Conservation (phyloP, 2,113 vertebrate species). For the Leuciscus idus region DNA sequence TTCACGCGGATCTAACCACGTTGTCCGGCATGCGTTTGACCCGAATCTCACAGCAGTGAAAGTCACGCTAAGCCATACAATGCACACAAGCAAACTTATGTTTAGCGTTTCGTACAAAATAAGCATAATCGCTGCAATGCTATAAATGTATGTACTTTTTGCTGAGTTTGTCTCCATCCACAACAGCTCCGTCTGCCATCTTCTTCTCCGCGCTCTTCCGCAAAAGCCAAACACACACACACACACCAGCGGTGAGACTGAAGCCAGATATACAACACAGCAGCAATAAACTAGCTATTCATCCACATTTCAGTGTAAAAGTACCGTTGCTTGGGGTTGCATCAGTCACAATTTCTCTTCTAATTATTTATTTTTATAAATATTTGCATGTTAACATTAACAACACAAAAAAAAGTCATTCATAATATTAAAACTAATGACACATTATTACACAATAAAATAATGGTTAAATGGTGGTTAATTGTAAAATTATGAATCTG, state of each 20-base stretch:
- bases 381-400: not conserved
- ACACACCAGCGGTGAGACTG: not conserved
- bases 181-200: constrained; percentile 75
- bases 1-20: not conserved
- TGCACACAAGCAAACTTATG: not conserved
- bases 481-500: not conserved
- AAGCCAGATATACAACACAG: not conserved
- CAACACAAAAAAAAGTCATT: not conserved
- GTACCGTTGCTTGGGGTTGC: not conserved
- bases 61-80: too few species aligned
- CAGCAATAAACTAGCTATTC: not conserved
- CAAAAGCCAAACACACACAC: not conserved
- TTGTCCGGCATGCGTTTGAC: not conserved
- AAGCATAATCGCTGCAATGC: not conserved
- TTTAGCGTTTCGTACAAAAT: not conserved
- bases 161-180: constrained; percentile 75
- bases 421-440: not conserved
- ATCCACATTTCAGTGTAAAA: constrained; percentile 5
- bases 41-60: not conserved
- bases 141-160: constrained; percentile 72
- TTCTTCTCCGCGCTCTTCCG: constrained; percentile 45
- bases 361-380: not conserved
- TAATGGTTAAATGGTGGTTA: not conserved
- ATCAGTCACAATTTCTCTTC: not conserved
- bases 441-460: not conserved